A percentile compares a stretch with the other conserved stretches of the same genome.
These are phyloP conservation scores for Emydoidea blandingii DNA, from an alignment of 2,797 vertebrate genomes.

Conservation along the genomic window DNA sequence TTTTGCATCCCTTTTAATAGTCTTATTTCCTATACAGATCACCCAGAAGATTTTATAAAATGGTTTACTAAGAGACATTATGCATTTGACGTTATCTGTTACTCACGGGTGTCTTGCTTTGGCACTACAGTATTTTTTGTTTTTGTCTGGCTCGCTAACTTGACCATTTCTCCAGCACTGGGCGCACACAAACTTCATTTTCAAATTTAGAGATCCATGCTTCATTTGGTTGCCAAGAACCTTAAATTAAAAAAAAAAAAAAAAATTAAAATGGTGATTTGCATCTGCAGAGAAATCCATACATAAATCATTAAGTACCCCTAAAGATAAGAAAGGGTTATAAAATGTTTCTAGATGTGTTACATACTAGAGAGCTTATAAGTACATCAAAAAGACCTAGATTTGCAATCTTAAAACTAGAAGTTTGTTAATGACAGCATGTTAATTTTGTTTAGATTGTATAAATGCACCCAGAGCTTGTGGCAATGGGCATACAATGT, in stretches of 20 bases:
- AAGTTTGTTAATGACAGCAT: background rate
- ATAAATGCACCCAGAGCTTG: background rate
- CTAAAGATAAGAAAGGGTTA: background rate
- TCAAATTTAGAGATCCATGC: conserved; percentile 91
- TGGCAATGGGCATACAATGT: background rate
- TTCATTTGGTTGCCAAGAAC: conserved; percentile 83
- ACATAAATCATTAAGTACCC: background rate
- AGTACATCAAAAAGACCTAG: background rate
- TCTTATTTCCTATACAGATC: background rate
- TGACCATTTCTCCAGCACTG: conserved; percentile 98
- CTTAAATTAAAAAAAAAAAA: conserved; percentile 71
- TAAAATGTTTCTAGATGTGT: background rate
- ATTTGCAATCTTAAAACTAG: background rate
- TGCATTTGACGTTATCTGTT: background rate
- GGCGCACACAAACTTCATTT: conserved; percentile 97
- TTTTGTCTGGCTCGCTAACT: conserved; percentile 95
- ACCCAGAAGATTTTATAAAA: background rate
- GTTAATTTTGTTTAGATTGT: background rate
- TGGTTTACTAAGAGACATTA: background rate
- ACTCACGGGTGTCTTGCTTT: conserved; percentile 98
- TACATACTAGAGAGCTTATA: background rate
- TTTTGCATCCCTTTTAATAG: background rate
- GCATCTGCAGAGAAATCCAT: conserved; percentile 19
- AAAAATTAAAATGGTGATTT: conserved; percentile 38
- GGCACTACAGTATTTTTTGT: conserved; percentile 96